These are phyloP conservation scores for Ochlodes sylvanus DNA, from an alignment of 2,888 invertebrate species.

Conservation along the genomic window DNA sequence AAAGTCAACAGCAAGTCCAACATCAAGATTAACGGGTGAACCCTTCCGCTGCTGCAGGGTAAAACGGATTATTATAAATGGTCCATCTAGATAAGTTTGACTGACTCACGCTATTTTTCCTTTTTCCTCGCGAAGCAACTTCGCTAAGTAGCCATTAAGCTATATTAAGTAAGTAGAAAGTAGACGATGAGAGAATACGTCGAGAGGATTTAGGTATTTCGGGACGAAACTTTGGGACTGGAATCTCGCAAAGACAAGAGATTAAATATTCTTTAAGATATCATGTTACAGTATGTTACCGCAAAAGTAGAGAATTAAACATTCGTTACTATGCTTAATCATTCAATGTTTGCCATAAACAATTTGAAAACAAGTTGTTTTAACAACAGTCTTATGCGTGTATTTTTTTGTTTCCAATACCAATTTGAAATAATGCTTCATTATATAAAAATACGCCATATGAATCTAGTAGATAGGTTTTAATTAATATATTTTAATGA, in stretches of 20 bases:
- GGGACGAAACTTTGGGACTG: conserved; percentile 4
- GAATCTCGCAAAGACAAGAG: background rate
- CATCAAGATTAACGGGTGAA: conserved; percentile 64
- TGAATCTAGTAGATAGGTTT: too few relatives aligned
- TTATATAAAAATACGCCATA: too few relatives aligned
- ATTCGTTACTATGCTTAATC: too few relatives aligned
- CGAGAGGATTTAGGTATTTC: conserved; percentile 9
- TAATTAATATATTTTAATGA: too few relatives aligned
- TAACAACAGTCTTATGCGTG: too few relatives aligned
- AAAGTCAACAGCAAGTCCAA: conserved; percentile 57
- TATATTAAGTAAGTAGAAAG: conserved; percentile 24
- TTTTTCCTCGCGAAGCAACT: conserved; percentile 13
- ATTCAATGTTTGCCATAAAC: background rate
- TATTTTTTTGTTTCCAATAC: too few relatives aligned
- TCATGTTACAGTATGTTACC: background rate
- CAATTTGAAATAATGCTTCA: too few relatives aligned
- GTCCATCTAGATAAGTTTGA: conserved; percentile 53
- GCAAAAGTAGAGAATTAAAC: background rate
- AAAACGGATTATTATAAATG: conserved; percentile 59
- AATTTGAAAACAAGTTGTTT: background rate
- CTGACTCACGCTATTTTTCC: conserved; percentile 33
- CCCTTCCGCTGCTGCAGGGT: conserved; percentile 51
- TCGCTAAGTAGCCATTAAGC: conserved; percentile 26
- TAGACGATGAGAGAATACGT: conserved; percentile 12
- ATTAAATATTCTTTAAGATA: background rate